phyloP scores from a whole-genome alignment of 2,888 invertebrate species.

The Gastrophysa polygoni region DNA sequence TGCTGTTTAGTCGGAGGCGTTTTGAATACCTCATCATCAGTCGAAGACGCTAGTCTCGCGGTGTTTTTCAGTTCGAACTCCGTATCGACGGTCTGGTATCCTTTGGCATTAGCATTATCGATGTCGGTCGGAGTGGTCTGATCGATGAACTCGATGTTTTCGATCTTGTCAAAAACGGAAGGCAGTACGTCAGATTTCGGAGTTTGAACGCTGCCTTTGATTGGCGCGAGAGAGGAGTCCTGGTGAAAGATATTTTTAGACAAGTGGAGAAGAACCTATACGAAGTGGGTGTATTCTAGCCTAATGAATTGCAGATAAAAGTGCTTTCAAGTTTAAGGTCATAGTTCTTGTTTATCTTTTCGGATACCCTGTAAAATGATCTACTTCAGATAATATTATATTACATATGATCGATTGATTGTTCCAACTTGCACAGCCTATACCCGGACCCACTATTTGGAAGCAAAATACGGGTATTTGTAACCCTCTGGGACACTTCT shows the following conservation, averaged over 20 bases:
- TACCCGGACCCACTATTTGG: no score
- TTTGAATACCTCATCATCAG: conserved; percentile 41
- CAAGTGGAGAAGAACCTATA: neutral
- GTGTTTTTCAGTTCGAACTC: conserved; percentile 57
- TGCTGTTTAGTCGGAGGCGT: conserved; percentile 38
- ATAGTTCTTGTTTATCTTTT: no score
- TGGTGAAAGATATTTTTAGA: neutral
- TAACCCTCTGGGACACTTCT: no score
- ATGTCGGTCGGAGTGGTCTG: conserved; percentile 66
- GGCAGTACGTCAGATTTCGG: conserved; percentile 63
- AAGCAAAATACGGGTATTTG: no score
- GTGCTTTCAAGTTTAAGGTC: no score
- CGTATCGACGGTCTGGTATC: conserved; percentile 59
- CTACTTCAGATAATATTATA: no score
- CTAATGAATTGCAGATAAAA: no score
- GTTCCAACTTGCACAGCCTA: no score
- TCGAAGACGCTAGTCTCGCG: conserved; percentile 27
- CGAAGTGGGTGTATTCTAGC: no score
- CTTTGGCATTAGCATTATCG: conserved; percentile 58
- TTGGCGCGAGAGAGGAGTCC: conserved; percentile 48
- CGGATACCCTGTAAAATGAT: no score
- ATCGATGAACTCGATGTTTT: conserved; percentile 69
- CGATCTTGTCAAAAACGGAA: conserved; percentile 45
- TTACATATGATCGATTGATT: no score
- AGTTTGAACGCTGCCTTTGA: conserved; percentile 39